Evolutionary conservation across 2,113 vertebrate species (phyloP).

Genomic region (Equus przewalskii): DNA sequence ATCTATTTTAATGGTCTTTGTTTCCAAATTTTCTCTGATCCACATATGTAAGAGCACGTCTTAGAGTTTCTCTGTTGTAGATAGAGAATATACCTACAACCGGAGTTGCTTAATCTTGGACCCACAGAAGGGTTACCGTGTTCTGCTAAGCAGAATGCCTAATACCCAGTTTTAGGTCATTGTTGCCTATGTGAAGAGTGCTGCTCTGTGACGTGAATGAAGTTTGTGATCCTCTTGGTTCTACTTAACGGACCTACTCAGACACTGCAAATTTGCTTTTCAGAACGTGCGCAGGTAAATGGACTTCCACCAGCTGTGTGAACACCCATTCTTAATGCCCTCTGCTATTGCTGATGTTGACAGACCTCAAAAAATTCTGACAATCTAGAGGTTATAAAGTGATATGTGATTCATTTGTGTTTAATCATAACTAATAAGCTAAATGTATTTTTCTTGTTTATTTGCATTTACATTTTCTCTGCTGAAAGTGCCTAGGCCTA

Average conservation of each 20-base stretch:
- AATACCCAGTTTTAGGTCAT: accelerated
- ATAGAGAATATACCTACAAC: neutral
- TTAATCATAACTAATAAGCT: neutral
- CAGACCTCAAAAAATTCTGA: neutral
- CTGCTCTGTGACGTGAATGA: neutral
- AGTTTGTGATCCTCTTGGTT: neutral
- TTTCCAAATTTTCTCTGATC: neutral
- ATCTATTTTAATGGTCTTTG: neutral
- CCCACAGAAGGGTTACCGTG: accelerated
- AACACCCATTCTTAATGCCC: no score
- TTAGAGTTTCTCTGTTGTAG: neutral
- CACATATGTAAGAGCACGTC: neutral
- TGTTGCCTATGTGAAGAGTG: neutral
- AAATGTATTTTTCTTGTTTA: neutral
- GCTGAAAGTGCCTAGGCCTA: neutral
- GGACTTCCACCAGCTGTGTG: no score
- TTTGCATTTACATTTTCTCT: neutral
- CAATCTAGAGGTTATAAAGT: neutral
- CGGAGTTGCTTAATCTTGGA: neutral
- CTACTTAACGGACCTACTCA: neutral
- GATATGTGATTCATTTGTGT: neutral
- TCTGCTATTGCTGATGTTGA: no score
- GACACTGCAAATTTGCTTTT: neutral
- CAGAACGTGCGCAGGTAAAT: neutral
- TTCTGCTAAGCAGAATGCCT: neutral